Evolutionary conservation across 2,888 invertebrate genomes (phyloP), one percentile per base, ranked within the genome.

Genomic region (Sinhomidia bicolor): DNA sequence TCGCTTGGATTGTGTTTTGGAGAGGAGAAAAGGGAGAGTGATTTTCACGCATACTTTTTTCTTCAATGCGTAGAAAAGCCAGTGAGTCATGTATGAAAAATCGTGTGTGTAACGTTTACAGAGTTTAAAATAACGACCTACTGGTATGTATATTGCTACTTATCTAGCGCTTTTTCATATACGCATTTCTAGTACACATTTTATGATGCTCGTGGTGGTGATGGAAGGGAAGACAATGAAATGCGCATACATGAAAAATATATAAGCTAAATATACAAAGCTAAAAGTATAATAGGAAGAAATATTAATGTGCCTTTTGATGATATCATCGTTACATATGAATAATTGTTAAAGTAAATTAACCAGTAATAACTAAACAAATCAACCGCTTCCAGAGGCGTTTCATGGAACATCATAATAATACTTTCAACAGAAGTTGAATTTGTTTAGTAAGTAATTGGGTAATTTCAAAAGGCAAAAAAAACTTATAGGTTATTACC

Each of bases 291-390:
- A 82, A 82, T 82, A 29, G 44, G 9, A 29, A 2, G 29, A 32
- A 82, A 82, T 82, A 68, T 65, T 82, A 82, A 82, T 82, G 82
- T 44, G 41, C 68, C 26, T 82, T 26, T 65, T 47, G 44, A 82
- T 68, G 82, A 68, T 51, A 47, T 80, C 80, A 80, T 41, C 2
- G n/a, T n/a, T n/a, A n/a, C n/a, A n/a, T n/a, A n/a, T n/a, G n/a
- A n/a, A n/a, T n/a, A n/a, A n/a, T n/a, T n/a, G n/a, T n/a, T n/a
- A n/a, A n/a, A n/a, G n/a, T n/a, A n/a, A n/a, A n/a, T n/a, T n/a
- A n/a, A n/a, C n/a, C n/a, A n/a, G n/a, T n/a, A n/a, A n/a, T n/a
- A n/a, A n/a, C n/a, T n/a, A n/a, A n/a, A n/a, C n/a, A n/a, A n/a
- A n/a, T n/a, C n/a, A n/a, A n/a, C n/a, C n/a, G n/a, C n/a, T n/a